Percentiles rank a stretch among this genome's conserved stretches.
Evolutionary conservation across 1,140 invertebrate genomes (phyloP).

Genomic region (Sitobion miscanthi): DNA sequence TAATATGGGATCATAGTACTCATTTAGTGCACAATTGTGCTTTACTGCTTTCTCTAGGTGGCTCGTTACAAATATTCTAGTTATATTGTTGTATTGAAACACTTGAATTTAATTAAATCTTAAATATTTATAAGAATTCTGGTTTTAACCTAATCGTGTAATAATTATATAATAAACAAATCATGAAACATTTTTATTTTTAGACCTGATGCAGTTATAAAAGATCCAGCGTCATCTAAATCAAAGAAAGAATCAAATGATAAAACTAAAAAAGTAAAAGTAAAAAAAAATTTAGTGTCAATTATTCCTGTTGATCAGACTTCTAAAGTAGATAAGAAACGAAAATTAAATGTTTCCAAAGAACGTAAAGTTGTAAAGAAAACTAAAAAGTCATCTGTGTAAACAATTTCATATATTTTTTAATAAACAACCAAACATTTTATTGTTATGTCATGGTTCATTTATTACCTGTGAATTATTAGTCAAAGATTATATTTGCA

Average conservation of each 20-base stretch:
- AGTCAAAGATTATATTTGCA: background rate
- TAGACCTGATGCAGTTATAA: constrained; percentile 6
- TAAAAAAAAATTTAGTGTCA: constrained; percentile 33
- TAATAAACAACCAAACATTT: background rate
- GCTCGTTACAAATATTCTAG: background rate
- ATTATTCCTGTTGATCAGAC: background rate
- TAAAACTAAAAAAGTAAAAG: background rate
- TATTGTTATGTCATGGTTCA: background rate
- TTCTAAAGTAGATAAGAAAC: background rate
- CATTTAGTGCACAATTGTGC: background rate
- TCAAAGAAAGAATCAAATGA: background rate
- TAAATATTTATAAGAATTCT: too few relatives aligned
- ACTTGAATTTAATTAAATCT: background rate
- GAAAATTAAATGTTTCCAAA: background rate
- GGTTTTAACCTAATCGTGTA: too few relatives aligned
- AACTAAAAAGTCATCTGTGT: background rate
- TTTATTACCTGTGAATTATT: background rate
- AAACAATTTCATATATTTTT: background rate
- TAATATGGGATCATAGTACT: background rate
- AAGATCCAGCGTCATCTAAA: background rate
- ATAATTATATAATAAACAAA: background rate
- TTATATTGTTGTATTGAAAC: background rate
- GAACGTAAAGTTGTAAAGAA: constrained; percentile 7
- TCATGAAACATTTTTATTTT: background rate
- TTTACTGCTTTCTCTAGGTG: background rate